Evolutionary conservation across 1,140 invertebrate species (phyloP).

Genomic region (Aphelinus certus): DNA sequence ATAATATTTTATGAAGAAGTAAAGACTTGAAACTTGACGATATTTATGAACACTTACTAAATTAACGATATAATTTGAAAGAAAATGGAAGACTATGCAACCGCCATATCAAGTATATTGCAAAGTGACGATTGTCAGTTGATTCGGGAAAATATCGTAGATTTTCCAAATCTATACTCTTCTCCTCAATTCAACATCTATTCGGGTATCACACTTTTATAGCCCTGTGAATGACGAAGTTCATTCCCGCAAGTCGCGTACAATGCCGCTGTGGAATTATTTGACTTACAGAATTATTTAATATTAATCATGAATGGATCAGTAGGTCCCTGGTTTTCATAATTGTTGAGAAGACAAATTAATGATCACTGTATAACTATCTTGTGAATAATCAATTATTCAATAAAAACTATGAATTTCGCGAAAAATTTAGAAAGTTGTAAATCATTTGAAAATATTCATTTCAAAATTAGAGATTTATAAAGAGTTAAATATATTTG

Average conservation of each 20-base stretch:
- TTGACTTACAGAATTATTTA: not conserved
- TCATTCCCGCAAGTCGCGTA: not conserved
- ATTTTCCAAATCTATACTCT: not conserved
- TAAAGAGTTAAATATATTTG: no score
- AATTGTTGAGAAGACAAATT: no score
- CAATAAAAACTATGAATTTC: no score
- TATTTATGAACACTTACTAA: constrained; percentile 2
- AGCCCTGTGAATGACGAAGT: constrained; percentile 25
- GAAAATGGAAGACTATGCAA: constrained; percentile 39
- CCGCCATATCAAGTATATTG: not conserved
- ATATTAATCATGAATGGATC: not conserved
- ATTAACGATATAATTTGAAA: constrained; percentile 6
- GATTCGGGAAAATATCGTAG: not conserved
- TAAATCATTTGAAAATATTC: no score
- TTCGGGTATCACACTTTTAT: constrained; percentile 26
- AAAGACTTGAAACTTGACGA: constrained; percentile 3
- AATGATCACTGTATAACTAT: no score
- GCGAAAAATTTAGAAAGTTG: no score
- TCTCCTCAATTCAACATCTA: no score
- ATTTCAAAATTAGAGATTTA: no score
- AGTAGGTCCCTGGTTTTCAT: not conserved
- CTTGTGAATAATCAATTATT: no score
- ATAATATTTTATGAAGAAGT: not conserved
- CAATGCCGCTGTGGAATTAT: not conserved
- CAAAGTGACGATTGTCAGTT: constrained; percentile 20